Evolutionary conservation across 2,888 invertebrate genomes (phyloP), one percentile per base, ranked within the genome.

Genomic region (Leucoma salicis): DNA sequence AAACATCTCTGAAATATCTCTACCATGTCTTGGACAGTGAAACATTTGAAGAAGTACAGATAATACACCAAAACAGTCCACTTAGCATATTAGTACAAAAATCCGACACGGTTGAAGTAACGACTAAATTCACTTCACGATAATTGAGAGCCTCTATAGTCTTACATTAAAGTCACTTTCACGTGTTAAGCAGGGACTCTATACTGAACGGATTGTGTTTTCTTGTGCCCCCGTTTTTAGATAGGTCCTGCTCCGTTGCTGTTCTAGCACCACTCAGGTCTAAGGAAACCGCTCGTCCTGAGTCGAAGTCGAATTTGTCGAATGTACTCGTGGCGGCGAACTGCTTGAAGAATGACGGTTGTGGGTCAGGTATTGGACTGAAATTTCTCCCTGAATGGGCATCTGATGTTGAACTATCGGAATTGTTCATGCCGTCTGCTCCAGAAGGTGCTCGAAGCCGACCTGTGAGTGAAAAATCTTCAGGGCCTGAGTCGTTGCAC

Each of bases 141-240:
- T 42, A 37, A 42, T 61, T 45, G 56, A 69, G 74, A 83, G 82
- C 85, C 82, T 86, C 82, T 77, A 64, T 65, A 58, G 69, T 70
- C 69, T 68, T 43, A 46, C 53, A 14, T 56, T 58, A 59, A 63
- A 80, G 78, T 81, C 73, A 81, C 69, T 87, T 91, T 92, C 92
- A 92, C 89, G 92, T 94, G 70, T 94, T 94, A 70, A 96, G 91
- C 62, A 96, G 86, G 45, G 96, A 96, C 77, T 96, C 96, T 92
- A 96, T 96, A 89, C 96, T 96, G 90, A 96, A 96, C 36, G 96
- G 96, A 86, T 96, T 96, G 79, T 91, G 93, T 88, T 91, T 93
- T 75, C 91, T 92, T 80, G 80, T 88, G 78, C 66, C 91, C 61
- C 79, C 92, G 77, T 78, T 92, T 88, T 84, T 91, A 15, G 84